Evolutionary conservation across 2,113 vertebrate species (phyloP).

Genomic region (Gorsachius goisagi): DNA sequence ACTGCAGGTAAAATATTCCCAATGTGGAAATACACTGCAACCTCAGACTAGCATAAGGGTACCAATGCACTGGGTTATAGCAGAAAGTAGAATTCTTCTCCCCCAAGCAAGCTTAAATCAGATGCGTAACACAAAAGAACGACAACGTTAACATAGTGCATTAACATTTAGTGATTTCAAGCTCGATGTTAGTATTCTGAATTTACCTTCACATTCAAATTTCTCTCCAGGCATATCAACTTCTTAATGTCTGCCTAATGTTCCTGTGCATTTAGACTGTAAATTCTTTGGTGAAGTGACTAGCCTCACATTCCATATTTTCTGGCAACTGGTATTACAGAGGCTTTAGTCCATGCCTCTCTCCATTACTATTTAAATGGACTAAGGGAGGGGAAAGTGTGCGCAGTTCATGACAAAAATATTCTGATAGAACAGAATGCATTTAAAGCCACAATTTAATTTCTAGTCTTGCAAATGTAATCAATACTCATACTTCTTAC

Average conservation of each 20-base stretch:
- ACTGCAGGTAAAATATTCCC: background rate
- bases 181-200: background rate
- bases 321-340: background rate
- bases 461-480: constrained; percentile 40
- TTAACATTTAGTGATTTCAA: background rate
- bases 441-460: constrained; percentile 10
- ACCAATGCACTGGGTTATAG: background rate
- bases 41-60: background rate
- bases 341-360: background rate
- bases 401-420: background rate
- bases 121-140: fast-evolving
- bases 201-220: background rate
- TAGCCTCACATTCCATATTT: background rate
- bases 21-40: background rate
- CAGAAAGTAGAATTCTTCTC: background rate
- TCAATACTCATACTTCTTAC: constrained; percentile 81
- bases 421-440: background rate
- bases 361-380: background rate
- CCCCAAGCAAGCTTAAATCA: background rate
- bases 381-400: background rate
- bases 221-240: background rate
- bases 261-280: background rate
- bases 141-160: fast-evolving
- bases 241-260: background rate
- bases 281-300: background rate